Evolutionary conservation across 2,113 vertebrate species (phyloP), one percentile per base, ranked within the genome.

Genomic region (Cardinalis cardinalis): DNA sequence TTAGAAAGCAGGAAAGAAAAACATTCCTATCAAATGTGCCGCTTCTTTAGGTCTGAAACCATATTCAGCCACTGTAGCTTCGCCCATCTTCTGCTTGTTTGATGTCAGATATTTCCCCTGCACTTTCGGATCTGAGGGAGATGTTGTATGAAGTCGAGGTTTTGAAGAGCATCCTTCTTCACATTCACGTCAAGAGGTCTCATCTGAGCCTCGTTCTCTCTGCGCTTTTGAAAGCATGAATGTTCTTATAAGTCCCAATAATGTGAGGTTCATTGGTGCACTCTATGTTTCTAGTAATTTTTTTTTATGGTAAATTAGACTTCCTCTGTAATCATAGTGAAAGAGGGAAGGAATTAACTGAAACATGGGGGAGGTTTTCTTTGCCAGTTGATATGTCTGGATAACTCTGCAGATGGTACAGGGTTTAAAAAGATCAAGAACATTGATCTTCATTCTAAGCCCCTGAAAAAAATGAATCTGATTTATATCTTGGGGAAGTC

Each of bases 391-490:
- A 7, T 56, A 11, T 29, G 8, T 68, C 46, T 56, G 11, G 34
- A 14, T 52, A 75, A 55, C 46, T 38, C 32, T 73, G 63, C 49
- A 76, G 44, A 55, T 2, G 5, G 51, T 18, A 41, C 16, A 60
- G 63, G 26, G 14, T 61, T 87, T 75, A 34, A 82, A 92, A 88
- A 61, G 38, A 88, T 56, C 34, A 66, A 73, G 29, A 78, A 40
- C 15, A 25, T 1, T 59, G 31, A 25, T 84, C 66, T 84, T 68
- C 66, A 56, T 75, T 88, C 70, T 49, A 43, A 60, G 43, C 5
- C 10, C 53, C 38, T 70, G 49, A 73, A 84, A 60, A 92, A 92
- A 64, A 17, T 24, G 0, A 61, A 41, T 46, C 29, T 61, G 38
- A 77, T 73, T 72, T 81, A 48, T 29, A 17, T 20, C 43, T 69